These are phyloP conservation scores for Steinernema carpocapsae DNA, from an alignment of 2,888 invertebrate species.

Conservation along the genomic window DNA sequence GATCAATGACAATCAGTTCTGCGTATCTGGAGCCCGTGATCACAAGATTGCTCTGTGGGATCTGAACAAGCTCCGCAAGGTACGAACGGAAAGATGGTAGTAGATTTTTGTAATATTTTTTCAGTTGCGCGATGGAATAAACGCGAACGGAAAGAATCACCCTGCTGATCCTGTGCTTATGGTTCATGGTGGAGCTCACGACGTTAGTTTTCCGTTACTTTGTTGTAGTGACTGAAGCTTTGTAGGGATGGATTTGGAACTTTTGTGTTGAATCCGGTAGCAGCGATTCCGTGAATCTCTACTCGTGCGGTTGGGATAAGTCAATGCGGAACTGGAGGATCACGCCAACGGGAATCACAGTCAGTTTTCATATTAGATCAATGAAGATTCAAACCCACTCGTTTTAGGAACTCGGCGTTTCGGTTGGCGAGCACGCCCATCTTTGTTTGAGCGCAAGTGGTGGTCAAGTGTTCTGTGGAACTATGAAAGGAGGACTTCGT, in stretches of 20 bases:
- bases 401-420: constrained; percentile 9
- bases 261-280: constrained; percentile 14
- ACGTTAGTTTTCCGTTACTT: background rate
- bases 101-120: background rate
- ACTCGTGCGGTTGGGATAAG: constrained; percentile 20
- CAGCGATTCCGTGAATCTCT: background rate
- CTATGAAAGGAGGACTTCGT: constrained; percentile 23
- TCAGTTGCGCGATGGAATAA: background rate
- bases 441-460: constrained; percentile 3
- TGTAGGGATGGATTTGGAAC: constrained; percentile 24
- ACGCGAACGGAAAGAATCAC: too few relatives aligned
- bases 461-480: constrained; percentile 6
- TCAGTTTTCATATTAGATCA: background rate
- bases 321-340: constrained; percentile 12
- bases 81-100: background rate
- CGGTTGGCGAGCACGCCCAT: constrained; percentile 22
- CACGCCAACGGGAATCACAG: constrained; percentile 7
- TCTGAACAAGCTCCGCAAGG: background rate
- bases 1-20: background rate
- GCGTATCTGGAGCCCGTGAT: constrained; percentile 7
- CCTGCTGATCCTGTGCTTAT: background rate
- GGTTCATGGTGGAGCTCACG: background rate
- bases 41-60: constrained; percentile 27
- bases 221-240: background rate
- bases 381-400: too few relatives aligned